Evolutionary conservation across 2,797 vertebrate species (phyloP).

Genomic region (Mormyrus hasselquistii): DNA sequence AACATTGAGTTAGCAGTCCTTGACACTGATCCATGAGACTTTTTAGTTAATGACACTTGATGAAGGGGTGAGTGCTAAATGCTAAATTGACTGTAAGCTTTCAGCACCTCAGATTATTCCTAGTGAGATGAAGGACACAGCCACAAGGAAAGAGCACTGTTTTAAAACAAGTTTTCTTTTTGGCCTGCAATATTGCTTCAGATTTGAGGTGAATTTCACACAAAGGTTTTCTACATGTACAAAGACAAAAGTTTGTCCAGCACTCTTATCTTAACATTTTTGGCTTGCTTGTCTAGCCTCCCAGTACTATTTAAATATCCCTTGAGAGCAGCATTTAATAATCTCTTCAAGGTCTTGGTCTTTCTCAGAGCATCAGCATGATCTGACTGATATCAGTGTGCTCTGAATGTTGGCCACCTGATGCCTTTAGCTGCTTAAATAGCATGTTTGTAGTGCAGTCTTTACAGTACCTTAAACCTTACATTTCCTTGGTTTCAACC

Average conservation of each 20-base stretch:
- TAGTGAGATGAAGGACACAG: conserved; percentile 12
- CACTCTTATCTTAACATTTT: background rate
- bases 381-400: background rate
- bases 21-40: conserved; percentile 40
- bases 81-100: conserved; percentile 35
- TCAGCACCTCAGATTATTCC: conserved; percentile 26
- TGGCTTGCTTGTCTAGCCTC: background rate
- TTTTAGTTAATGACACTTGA: conserved; percentile 35
- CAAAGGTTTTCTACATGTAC: background rate
- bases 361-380: background rate
- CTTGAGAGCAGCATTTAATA: background rate
- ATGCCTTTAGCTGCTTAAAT: background rate
- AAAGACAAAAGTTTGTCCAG: background rate
- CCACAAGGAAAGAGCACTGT: background rate
- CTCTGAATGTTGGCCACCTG: background rate
- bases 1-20: conserved; percentile 30
- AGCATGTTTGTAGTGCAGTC: background rate
- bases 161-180: background rate
- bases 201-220: background rate
- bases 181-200: background rate
- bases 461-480: background rate
- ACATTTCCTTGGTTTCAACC: background rate
- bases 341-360: background rate
- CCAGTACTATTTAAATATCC: background rate
- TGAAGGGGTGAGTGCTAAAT: conserved; percentile 25